Evolutionary conservation across 2,797 vertebrate species (phyloP).

Genomic region (Anas georgica): DNA sequence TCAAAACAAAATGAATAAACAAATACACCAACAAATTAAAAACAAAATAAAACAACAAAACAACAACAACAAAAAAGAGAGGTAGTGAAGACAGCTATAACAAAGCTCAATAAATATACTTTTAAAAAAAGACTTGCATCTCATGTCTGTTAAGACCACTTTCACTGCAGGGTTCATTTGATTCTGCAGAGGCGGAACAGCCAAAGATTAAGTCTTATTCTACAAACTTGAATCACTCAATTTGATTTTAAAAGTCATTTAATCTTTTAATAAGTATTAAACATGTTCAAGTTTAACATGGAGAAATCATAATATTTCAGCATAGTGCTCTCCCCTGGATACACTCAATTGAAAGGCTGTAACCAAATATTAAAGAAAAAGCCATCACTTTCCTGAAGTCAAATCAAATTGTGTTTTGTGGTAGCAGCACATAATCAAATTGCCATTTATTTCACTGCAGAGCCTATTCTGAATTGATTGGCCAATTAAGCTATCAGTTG

Average conservation of each 20-base stretch:
- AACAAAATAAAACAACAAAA: neutral
- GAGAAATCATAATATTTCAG: neutral
- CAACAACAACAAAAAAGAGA: neutral
- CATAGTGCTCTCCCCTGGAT: neutral
- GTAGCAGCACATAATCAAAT: constrained; percentile 12
- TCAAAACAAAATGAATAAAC: neutral
- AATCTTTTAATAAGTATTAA: constrained; percentile 23
- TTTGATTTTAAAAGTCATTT: constrained; percentile 6
- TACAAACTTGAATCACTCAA: neutral
- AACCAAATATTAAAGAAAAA: constrained; percentile 17
- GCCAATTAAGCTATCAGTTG: neutral
- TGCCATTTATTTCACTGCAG: neutral
- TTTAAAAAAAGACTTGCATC: neutral
- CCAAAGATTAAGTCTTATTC: neutral
- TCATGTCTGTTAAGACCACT: neutral
- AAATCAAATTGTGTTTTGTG: constrained; percentile 13
- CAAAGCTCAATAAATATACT: neutral
- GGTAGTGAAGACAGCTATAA: neutral
- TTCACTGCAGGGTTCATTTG: neutral
- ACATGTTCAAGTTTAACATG: neutral
- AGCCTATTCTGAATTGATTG: constrained; percentile 3
- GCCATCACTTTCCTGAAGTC: neutral
- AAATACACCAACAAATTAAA: neutral
- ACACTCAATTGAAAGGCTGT: neutral
- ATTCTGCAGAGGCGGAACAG: neutral